Evolutionary conservation across 2,797 vertebrate genomes (phyloP), one percentile per base, ranked within the genome.

Genomic region (Poeciliopsis gracilis): DNA sequence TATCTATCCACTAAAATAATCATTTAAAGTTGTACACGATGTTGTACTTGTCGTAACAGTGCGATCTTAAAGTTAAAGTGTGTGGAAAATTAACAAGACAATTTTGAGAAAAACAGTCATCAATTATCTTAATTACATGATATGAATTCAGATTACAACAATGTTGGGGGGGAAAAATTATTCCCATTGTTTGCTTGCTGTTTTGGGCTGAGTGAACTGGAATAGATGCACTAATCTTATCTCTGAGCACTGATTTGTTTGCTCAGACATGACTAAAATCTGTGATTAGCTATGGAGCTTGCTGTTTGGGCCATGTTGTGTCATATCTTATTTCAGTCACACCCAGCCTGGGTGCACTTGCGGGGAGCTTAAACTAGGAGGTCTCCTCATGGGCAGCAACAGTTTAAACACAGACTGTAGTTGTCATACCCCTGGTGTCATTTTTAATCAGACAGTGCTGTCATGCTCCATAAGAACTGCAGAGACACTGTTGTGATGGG

Each of bases 361-460:
- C 81, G 79, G 75, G 77, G 79, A 89, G 88, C 88, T 49, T 82
- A 57, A 86, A 92, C 80, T 77, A 83, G 75, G 77, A 79, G 43
- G 70, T 84, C 80, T 85, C 82, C 84, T 82, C 76, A 57, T 79
- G 88, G 90, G 87, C 82, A 82, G 83, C 82, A 88, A 82, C 89
- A 90, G 86, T 93, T 92, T 86, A 88, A 90, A 89, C 87, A 87
- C 91, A 92, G 88, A 86, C 87, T 82, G 76, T 83, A 77, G 82
- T 84, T 90, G 87, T 89, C 90, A 87, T 82, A 86, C 79, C 82
- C 66, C 67, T 73, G 28, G 82, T 90, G 89, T 91, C 85, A 86
- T 91, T 90, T 88, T 67, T 85, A 79, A 89, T 85, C 88, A 88
- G 87, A 49, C 81, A 72, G 53, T 23, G 36, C 76, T 88, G 85